Conservation (phyloP, 2,113 vertebrate species). For the Puma concolor region DNA sequence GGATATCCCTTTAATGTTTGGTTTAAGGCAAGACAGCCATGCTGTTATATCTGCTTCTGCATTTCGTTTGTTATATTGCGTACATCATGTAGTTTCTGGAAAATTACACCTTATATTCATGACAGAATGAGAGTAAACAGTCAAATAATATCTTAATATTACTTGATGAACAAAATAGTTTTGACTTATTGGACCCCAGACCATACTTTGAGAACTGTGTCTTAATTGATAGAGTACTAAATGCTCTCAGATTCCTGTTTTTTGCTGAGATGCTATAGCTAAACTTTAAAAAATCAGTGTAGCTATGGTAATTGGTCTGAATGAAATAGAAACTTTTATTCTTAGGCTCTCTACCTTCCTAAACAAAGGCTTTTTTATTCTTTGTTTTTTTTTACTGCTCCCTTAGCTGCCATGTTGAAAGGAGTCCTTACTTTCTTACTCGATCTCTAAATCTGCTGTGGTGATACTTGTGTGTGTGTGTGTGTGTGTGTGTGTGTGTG, state of each 20-base stretch:
- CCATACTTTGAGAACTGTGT: not conserved
- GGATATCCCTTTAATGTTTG: conserved; percentile 19
- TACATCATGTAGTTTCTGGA: not conserved
- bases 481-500: not conserved
- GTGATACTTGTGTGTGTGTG: not conserved
- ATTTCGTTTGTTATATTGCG: not conserved
- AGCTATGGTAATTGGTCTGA: not conserved
- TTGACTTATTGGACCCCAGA: not conserved
- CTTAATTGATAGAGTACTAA: not conserved
- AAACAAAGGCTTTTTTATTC: not conserved
- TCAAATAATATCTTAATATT: not conserved
- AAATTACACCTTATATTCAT: not conserved
- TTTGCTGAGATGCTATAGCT: conserved; percentile 17
- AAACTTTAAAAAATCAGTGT: not conserved
- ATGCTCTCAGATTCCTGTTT: not conserved
- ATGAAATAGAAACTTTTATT: not conserved
- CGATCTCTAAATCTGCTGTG: not conserved
- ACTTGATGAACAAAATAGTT: not conserved
- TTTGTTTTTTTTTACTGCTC: not conserved
- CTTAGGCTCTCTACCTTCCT: not conserved
- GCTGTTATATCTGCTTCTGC: not conserved
- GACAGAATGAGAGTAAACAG: not conserved
- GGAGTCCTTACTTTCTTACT: not conserved
- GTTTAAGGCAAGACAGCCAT: not conserved
- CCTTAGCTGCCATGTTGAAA: not conserved